Base-by-base conservation (phyloP, 2,888 invertebrate species). In the Anorthoa munda region DNA sequence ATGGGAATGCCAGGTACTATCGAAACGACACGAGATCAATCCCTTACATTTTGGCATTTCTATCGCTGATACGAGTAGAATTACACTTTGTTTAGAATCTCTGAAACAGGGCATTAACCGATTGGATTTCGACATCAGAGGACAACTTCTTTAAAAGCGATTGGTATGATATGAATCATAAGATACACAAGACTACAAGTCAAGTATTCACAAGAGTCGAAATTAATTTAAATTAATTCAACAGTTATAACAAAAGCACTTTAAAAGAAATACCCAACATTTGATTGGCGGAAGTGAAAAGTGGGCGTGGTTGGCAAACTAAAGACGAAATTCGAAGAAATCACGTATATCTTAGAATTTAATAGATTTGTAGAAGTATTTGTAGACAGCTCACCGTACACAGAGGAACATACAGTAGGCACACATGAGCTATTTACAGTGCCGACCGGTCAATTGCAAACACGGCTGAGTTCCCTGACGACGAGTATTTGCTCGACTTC, bases 401-500 rank as follows among this genome's bases (percentile, higher is more conserved):
- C 50, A 31, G 55, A 56, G 23, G 23, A 55, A 31, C 66, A 59
- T 65, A 75, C 74, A 64, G 58, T 61, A 46, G 15, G 55, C 12
- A 70, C 65, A 79, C 72, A 67, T 72, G 69, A 72, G 68, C 76
- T 85, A 80, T 85, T 85, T 84, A 84, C 85, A 79, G 48, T 80
- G 60, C 31, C 69, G 66, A 79, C 63, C 67, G 63, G 68, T 75
- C 83, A 73, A 80, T 87, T 73, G 84, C 86, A 84, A 84, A 85
- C 86, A 84, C 61, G 48, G 53, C 72, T 66, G 61, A 78, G 79
- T 85, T 77, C 76, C 80, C 81, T 55, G 75, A 68, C 77, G 88
- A 60, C 21, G 45, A 21, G 60, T 60, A 82, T 89, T 89, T 89
- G 82, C 80, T 82, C 70, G 83, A 87, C 66, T 79, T 77, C 76